Evolutionary conservation across 2,113 vertebrate genomes (phyloP).

Genomic region (Daubentonia madagascariensis): DNA sequence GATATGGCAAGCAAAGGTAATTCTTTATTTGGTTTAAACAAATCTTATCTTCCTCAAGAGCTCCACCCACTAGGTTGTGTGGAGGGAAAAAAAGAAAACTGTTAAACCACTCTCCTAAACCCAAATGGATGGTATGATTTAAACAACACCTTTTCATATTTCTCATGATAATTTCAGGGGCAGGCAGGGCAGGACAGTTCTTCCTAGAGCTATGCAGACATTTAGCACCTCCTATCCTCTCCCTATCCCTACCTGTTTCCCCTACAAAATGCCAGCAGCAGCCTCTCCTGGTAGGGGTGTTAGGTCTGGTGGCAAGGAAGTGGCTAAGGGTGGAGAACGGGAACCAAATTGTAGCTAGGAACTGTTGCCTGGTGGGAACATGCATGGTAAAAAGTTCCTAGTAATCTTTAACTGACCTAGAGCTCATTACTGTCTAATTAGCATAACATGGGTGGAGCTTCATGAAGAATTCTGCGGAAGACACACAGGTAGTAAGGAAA

Average conservation of each 20-base stretch:
- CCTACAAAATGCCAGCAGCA: background rate
- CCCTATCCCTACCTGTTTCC: background rate
- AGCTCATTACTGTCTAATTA: too few relatives aligned
- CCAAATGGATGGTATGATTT: background rate
- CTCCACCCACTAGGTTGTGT: background rate
- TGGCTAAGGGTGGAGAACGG: too few relatives aligned
- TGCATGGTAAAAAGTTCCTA: too few relatives aligned
- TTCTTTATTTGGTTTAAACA: slow-evolving; percentile 24
- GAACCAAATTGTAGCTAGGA: too few relatives aligned
- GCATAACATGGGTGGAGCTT: too few relatives aligned
- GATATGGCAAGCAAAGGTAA: slow-evolving; percentile 20
- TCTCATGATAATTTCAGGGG: background rate
- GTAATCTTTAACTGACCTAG: too few relatives aligned
- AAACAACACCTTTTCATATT: background rate
- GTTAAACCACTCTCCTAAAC: background rate
- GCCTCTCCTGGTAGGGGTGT: background rate
- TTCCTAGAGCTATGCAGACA: background rate
- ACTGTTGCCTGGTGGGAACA: too few relatives aligned
- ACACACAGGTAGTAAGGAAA: too few relatives aligned
- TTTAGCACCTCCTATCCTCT: background rate
- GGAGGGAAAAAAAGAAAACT: background rate
- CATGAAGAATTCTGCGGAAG: too few relatives aligned
- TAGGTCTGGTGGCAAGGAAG: too few relatives aligned
- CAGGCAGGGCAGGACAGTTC: background rate
- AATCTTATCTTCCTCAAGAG: background rate